Evolutionary conservation across 2,888 invertebrate genomes (phyloP), one percentile per base, ranked within the genome.

Genomic region (Brachyopa scutellaris): DNA sequence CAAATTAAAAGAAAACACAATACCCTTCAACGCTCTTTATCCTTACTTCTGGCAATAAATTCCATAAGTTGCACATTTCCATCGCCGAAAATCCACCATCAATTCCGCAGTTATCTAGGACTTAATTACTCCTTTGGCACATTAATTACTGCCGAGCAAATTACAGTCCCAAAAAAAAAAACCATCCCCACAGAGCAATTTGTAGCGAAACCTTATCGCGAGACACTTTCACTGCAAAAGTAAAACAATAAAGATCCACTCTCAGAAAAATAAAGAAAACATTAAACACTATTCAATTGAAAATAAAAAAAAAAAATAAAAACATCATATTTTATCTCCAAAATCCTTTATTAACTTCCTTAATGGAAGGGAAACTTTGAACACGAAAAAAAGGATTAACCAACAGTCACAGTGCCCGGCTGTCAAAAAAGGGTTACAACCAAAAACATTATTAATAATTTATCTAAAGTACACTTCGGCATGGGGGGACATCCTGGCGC

Each of bases 361-460:
- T 82, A 72, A 72, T 36, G 47, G 26, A 72, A 42, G 47, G 26
- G 4, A 33, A 72, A 61, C 53, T 36, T 64, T 67, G 29, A 38
- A 31, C 31, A 40, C 7, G 26, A 26, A 33, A 40, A 45, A 67
- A 67, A 45, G 67, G 74, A 74, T 80, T 69, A 80, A 62, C 66
- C 53, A 26, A 26, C n/a, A 42, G 17, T 21, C 7, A 19, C n/a
- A 57, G 19, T 23, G 8, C 2, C 3, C 29, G 26, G 26, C 26
- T 6, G 26, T 13, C 53, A 13, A 31, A 67, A 76, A 82, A 82
- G 82, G 82, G 77, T 76, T 77, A 49, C 66, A 51, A 55, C 53
- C 45, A 29, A 40, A 47, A 76, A 80, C 72, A 70, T 70, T 82
- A 72, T 82, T 61, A 76, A 82, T 82, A 77, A 77, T 82, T 77